Conservation (phyloP, 2,797 vertebrate genomes). For the Mus caroli region DNA sequence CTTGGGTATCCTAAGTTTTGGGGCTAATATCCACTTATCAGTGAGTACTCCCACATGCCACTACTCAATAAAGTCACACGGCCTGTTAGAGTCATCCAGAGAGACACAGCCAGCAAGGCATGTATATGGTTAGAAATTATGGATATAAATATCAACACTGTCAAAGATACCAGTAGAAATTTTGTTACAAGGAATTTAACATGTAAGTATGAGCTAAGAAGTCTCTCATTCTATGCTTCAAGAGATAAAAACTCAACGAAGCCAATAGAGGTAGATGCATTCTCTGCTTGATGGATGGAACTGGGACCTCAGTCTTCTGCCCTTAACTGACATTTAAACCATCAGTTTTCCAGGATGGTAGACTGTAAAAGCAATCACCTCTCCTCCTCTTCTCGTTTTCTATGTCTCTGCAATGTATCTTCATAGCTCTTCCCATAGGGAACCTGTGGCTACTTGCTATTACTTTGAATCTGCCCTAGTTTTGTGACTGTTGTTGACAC, state of each 20-base stretch:
- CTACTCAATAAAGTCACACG: background rate
- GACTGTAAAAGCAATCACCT: background rate
- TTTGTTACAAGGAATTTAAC: background rate
- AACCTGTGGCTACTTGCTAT: background rate
- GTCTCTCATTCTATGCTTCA: background rate
- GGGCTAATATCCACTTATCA: too few species aligned
- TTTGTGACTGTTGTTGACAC: background rate
- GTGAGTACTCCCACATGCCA: too few species aligned
- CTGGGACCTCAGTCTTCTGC: background rate
- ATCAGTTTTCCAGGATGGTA: background rate
- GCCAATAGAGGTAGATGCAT: background rate
- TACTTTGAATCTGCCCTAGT: background rate
- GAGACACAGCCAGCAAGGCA: background rate
- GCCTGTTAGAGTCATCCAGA: background rate
- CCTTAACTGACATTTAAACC: background rate
- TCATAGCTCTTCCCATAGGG: background rate
- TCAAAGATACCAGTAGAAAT: background rate
- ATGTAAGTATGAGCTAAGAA: background rate
- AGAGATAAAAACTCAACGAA: background rate
- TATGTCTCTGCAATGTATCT: background rate
- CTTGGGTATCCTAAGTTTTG: too few species aligned
- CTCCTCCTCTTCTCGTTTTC: background rate
- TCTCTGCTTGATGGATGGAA: background rate
- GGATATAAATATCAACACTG: too few species aligned
- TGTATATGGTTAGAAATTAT: background rate